Evolutionary conservation across 2,888 invertebrate species (phyloP), one percentile per base, ranked within the genome.

Genomic region (Latrodectus hesperus): DNA sequence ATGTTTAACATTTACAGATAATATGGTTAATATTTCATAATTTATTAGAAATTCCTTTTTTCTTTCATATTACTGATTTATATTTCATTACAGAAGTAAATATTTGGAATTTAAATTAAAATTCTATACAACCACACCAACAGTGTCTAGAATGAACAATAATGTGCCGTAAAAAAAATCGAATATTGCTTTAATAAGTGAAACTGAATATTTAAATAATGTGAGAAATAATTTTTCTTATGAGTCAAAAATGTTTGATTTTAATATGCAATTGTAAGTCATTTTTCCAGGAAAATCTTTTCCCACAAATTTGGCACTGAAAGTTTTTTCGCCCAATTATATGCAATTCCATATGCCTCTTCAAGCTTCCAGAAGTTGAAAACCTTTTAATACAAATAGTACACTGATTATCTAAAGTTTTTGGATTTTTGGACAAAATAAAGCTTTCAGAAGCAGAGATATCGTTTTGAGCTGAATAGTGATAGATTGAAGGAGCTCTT

Each of bases 221-320:
- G 6, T 12, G 10, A 60, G 55, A 55, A 55, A 12, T 55, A 55
- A 55, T 55, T 55, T 55, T 55, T 16, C 60, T 60, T 60, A n/a
- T 60, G 10, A 16, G 14, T 60, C 60, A 17, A 64, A 22, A 16
- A 76, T 87, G 86, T 11, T 81, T 87, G 1, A 22, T 65, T 55
- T 60, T 82, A 6, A 71, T 49, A 51, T 87, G 81, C 53, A 70
- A 60, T 12, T 67, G 71, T 53, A 76, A 82, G 26, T 87, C 86
- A 60, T 76, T 87, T 82, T 87, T 87, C 86, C 81, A 87, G 3
- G 81, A 87, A 77, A 87, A 87, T 68, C 86, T 64, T 52, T 77
- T 87, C 8, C 60, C 81, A 68, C 86, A 87, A 5, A 82, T 14
- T 51, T 77, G 71, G 38, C 86, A 87, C 14, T 51, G 55, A 65